Evolutionary conservation across 2,113 vertebrate species (phyloP).

Genomic region (Turnix velox): DNA sequence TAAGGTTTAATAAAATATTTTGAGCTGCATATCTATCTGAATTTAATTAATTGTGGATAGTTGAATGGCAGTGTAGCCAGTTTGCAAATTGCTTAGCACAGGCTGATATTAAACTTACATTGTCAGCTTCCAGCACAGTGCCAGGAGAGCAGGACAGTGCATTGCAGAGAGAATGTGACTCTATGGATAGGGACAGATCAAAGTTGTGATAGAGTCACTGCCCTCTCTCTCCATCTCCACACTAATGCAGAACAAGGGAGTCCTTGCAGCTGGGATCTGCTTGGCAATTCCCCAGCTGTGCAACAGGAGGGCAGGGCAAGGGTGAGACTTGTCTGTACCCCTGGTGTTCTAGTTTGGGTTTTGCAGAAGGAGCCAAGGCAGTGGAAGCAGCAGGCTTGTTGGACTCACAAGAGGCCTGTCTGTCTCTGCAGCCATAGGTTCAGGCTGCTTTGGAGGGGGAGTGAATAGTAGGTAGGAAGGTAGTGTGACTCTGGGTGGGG

Average conservation of each 20-base stretch:
- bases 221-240: neutral
- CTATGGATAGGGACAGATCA: neutral
- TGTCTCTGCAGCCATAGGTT: neutral
- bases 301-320: neutral
- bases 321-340: accelerated
- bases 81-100: conserved; percentile 40
- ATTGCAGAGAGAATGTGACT: neutral
- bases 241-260: accelerated
- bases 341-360: neutral
- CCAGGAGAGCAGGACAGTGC: neutral
- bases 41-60: conserved; percentile 71
- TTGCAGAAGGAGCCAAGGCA: neutral
- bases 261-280: neutral
- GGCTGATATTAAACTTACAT: neutral
- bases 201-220: neutral
- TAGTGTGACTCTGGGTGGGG: accelerated
- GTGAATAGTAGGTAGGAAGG: neutral
- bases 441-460: neutral
- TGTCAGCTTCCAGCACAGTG: conserved; percentile 1
- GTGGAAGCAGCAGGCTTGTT: neutral
- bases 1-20: conserved; percentile 54
- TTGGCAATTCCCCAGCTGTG: accelerated
- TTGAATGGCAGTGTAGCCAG: conserved; percentile 39
- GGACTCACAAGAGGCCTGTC: neutral
- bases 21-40: conserved; percentile 63